phyloP scores from a whole-genome alignment of 2,797 vertebrate genomes.

The Ctenosaura bakeri region DNA sequence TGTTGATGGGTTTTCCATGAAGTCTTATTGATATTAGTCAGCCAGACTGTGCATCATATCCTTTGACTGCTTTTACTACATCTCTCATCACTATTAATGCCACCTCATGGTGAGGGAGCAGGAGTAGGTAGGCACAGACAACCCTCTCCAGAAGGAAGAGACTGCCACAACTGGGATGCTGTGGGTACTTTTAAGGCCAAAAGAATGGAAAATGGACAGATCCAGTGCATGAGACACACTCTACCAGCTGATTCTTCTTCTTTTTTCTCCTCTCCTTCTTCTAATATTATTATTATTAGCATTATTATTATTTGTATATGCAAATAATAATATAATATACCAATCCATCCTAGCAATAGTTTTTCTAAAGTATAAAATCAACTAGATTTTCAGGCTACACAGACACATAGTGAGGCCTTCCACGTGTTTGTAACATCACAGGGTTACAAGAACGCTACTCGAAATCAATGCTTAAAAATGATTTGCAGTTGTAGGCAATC shows the following conservation, averaged over 20 bases:
- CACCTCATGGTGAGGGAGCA: background rate
- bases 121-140: background rate
- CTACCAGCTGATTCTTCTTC: background rate
- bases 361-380: background rate
- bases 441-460: background rate
- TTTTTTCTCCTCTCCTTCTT: no score
- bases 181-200: background rate
- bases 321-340: background rate
- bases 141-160: no score
- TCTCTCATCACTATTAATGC: no score
- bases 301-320: no score
- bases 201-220: background rate
- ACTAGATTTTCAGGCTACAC: background rate
- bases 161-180: background rate
- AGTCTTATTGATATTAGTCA: no score
- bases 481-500: background rate
- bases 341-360: background rate
- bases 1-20: no score
- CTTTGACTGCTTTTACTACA: no score
- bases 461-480: constrained; percentile 7
- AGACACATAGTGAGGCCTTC: background rate
- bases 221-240: background rate
- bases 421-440: background rate
- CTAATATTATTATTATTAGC: no score
- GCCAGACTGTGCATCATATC: no score